These are phyloP conservation scores for Pseudochirops corinnae DNA, from an alignment of 2,797 vertebrate genomes.

Conservation along the genomic window DNA sequence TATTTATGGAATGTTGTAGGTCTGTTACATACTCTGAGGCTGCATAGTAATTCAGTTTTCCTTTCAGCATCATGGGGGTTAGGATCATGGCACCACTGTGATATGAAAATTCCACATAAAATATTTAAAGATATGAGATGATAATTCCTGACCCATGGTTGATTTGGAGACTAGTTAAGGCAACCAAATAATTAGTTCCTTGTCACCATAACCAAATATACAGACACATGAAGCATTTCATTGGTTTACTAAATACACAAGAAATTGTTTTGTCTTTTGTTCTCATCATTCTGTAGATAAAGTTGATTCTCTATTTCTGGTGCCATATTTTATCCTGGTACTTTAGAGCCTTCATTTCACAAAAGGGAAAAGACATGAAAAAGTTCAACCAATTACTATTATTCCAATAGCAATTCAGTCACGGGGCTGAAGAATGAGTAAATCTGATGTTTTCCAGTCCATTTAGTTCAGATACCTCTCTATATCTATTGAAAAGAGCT, in stretches of 20 bases:
- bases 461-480: conserved; percentile 23
- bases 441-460: background rate
- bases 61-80: no score
- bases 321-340: background rate
- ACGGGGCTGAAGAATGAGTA: background rate
- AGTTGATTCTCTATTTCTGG: conserved; percentile 20
- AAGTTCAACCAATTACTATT: conserved; percentile 19
- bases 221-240: background rate
- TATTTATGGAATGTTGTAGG: no score
- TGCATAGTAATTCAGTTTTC: no score
- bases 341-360: conserved; percentile 25
- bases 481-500: background rate
- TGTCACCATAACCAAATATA: background rate
- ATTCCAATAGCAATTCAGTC: background rate
- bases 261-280: background rate
- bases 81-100: no score
- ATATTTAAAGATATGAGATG: no score
- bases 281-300: conserved; percentile 14
- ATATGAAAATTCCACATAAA: no score
- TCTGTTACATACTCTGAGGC: no score
- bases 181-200: background rate
- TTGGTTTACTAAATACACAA: background rate
- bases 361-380: background rate
- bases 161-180: background rate
- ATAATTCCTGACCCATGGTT: background rate